Evolutionary conservation across 53 echinoderm and acorn worm species (phyloP).

Genomic region (Temnopleurus reevesii): DNA sequence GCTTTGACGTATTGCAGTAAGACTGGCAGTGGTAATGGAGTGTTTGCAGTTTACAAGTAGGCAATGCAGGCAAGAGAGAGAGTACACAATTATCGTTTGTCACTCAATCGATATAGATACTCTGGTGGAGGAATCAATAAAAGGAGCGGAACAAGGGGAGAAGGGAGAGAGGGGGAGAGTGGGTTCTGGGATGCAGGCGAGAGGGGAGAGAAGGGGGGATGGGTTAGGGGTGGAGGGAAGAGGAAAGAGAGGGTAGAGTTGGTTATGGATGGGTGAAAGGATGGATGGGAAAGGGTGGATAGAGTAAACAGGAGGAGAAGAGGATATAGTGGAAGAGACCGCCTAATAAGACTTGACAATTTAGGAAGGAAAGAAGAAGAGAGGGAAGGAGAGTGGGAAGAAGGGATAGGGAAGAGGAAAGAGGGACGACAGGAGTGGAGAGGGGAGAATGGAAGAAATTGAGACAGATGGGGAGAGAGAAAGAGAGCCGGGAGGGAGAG

Average conservation of each 20-base stretch:
- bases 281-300: no score
- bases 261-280: no score
- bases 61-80: neutral
- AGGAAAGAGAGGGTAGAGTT: no score
- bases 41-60: conserved; percentile 15
- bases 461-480: neutral
- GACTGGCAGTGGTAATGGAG: conserved; percentile 18
- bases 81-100: conserved; percentile 37
- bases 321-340: no score
- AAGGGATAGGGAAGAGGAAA: neutral
- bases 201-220: no score
- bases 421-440: neutral
- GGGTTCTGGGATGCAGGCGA: no score
- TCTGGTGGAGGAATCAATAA: conserved; percentile 20
- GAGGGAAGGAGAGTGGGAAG: no score
- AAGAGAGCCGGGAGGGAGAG: neutral
- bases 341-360: no score
- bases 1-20: neutral
- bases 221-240: no score
- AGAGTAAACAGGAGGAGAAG: no score
- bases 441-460: no score
- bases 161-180: neutral
- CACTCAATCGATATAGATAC: conserved; percentile 29
- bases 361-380: no score
- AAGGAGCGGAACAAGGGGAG: neutral